Percentiles rank a stretch among this genome's conserved stretches.
phyloP scores from a whole-genome alignment of 2,797 vertebrate species.

The Phrynocephalus guinanensis region DNA sequence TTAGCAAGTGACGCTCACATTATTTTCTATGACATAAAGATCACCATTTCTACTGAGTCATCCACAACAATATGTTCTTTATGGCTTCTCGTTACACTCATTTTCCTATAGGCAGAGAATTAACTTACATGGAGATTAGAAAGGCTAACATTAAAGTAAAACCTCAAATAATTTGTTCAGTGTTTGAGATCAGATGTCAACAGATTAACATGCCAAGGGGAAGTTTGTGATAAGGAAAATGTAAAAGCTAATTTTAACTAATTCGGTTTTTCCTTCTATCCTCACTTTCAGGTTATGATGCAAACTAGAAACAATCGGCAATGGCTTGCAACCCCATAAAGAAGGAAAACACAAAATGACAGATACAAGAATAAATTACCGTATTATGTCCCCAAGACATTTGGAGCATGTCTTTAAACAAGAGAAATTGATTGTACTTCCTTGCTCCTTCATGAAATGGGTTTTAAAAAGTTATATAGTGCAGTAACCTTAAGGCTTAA shows the following conservation, averaged over 20 bases:
- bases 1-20: no score
- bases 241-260: not conserved
- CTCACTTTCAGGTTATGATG: not conserved
- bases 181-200: not conserved
- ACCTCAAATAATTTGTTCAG: constrained; percentile 17
- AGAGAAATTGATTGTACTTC: not conserved
- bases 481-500: not conserved
- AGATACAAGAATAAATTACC: not conserved
- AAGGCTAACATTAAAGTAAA: not conserved
- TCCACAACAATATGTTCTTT: not conserved
- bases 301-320: not conserved
- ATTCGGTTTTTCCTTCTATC: not conserved
- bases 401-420: not conserved
- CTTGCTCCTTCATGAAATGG: not conserved
- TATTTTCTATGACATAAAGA: no score
- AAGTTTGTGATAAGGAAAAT: not conserved
- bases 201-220: not conserved
- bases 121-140: not conserved
- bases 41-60: not conserved
- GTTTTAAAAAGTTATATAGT: not conserved
- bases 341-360: not conserved
- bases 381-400: not conserved
- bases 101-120: constrained; percentile 9
- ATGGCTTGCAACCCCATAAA: not conserved
- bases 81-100: not conserved